A percentile compares a stretch with the other conserved stretches of the same genome.
phyloP scores from a whole-genome alignment of 1,140 invertebrate genomes.

The Tigriopus japonicus region DNA sequence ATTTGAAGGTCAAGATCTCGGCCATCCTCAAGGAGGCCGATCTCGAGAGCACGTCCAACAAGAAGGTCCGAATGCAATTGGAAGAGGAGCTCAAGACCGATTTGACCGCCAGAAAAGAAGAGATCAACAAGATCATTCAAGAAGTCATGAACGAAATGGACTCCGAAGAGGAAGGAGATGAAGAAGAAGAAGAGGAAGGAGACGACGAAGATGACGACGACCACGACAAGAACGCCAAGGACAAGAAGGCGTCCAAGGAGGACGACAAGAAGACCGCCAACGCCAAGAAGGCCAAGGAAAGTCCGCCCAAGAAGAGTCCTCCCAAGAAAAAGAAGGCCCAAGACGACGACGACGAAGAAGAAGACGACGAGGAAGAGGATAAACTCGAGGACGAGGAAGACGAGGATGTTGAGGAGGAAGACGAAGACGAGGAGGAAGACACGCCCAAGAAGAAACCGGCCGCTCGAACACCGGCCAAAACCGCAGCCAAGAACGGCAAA shows the following conservation, averaged over 20 bases:
- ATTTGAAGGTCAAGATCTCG: conserved; percentile 26
- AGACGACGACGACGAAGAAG: background rate
- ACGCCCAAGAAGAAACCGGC: no score
- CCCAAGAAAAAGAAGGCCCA: conserved; percentile 25
- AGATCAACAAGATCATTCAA: conserved; percentile 63
- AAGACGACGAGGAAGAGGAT: conserved; percentile 27
- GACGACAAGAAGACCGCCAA: background rate
- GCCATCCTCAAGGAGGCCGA: conserved; percentile 70
- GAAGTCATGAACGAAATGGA: conserved; percentile 25
- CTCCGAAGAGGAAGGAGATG: conserved; percentile 27
- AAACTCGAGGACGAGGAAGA: conserved; percentile 29
- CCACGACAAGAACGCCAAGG: conserved; percentile 38
- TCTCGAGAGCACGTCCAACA: conserved; percentile 56
- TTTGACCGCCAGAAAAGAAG: conserved; percentile 46
- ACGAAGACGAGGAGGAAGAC: conserved; percentile 13
- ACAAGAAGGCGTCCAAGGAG: conserved; percentile 27
- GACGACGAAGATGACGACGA: conserved; percentile 32
- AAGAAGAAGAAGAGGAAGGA: conserved; percentile 28
- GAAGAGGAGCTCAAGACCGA: conserved; percentile 58
- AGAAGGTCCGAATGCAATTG: conserved; percentile 64
- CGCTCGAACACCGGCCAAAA: background rate
- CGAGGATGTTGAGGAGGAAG: conserved; percentile 46
- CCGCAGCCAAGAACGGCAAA: background rate
- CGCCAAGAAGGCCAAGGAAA: no score
- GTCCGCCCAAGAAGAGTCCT: conserved; percentile 31